Percentiles rank a stretch among this genome's conserved stretches.
These are phyloP conservation scores for Sebastes aleutianus DNA, from an alignment of 2,797 vertebrate genomes.

Conservation along the genomic window DNA sequence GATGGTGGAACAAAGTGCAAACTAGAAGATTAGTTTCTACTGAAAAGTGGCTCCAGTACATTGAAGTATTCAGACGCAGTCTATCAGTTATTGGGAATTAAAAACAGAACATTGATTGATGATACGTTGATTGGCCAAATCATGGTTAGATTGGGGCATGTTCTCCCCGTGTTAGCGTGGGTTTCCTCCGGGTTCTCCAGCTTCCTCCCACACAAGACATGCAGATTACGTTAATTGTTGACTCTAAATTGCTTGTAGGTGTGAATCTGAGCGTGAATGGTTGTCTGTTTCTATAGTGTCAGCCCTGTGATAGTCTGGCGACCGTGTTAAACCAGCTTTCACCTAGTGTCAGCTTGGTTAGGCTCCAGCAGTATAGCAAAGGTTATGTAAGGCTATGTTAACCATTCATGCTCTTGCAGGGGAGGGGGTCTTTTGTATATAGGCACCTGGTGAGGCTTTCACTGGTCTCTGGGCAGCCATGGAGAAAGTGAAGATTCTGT, in stretches of 20 bases:
- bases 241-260: too few species aligned
- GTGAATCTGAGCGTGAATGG: too few species aligned
- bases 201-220: too few species aligned
- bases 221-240: too few species aligned
- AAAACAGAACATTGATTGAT: background rate
- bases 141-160: too few species aligned
- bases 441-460: background rate
- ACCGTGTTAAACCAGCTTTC: too few species aligned
- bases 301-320: too few species aligned
- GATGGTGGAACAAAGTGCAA: background rate
- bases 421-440: constrained; percentile 5
- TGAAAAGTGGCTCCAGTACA: background rate
- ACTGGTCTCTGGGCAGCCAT: constrained; percentile 12
- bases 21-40: background rate
- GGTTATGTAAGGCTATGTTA: background rate
- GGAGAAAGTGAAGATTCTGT: constrained; percentile 31
- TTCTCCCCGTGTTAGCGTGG: too few species aligned
- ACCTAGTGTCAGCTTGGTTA: too few species aligned
- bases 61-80: background rate
- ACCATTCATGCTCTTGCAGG: background rate
- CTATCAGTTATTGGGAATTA: background rate
- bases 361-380: background rate
- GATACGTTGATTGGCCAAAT: background rate
- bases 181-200: too few species aligned
- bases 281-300: too few species aligned